Percentiles rank a stretch among this genome's conserved stretches.
These are phyloP conservation scores for Aphaenogaster ashmeadi DNA, from an alignment of 1,140 invertebrate species.

Conservation along the genomic window DNA sequence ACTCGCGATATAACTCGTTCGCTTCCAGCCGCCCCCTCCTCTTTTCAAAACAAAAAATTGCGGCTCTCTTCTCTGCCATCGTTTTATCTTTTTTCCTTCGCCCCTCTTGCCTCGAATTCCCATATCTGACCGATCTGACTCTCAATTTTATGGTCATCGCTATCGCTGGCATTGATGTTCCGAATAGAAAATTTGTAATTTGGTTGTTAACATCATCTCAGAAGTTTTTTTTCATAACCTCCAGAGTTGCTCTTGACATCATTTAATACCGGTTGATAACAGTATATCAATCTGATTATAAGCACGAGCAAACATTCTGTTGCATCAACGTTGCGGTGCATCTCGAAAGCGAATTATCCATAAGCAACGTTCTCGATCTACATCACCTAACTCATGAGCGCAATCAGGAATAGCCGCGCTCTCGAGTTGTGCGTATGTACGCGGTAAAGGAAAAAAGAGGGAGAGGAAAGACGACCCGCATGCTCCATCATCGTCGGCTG, in stretches of 20 bases:
- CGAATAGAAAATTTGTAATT: background rate
- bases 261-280: slow-evolving; percentile 28
- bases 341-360: slow-evolving; percentile 19
- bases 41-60: slow-evolving; percentile 4
- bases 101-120: background rate
- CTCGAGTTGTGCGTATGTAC: slow-evolving; percentile 40
- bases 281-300: slow-evolving; percentile 31
- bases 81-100: slow-evolving; percentile 58
- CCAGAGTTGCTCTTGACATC: background rate
- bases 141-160: background rate
- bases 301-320: slow-evolving; percentile 18
- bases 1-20: slow-evolving; percentile 75
- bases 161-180: slow-evolving; percentile 33
- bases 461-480: slow-evolving; percentile 78
- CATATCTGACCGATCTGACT: background rate
- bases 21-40: background rate
- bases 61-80: slow-evolving; percentile 34
- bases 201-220: background rate
- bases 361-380: slow-evolving; percentile 51
- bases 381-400: slow-evolving; percentile 45
- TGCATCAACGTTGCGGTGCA: slow-evolving; percentile 8
- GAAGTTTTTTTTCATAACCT: background rate
- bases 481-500: slow-evolving; percentile 83
- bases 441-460: slow-evolving; percentile 79
- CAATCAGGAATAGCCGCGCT: slow-evolving; percentile 60